phyloP scores from a whole-genome alignment of 2,113 vertebrate species.

The Thomomys bottae region DNA sequence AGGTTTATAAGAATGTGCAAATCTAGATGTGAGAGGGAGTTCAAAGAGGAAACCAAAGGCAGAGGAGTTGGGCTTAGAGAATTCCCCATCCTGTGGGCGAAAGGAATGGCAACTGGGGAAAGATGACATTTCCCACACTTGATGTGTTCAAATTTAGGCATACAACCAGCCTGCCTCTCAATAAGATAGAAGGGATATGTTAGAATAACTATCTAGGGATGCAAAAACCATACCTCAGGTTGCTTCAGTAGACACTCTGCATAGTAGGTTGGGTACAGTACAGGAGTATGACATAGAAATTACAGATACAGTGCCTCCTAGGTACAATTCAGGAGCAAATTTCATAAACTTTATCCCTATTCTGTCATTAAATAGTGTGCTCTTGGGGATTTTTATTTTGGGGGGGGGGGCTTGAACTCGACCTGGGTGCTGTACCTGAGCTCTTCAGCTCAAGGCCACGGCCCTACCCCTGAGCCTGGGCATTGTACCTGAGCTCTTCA shows the following conservation, averaged over 20 bases:
- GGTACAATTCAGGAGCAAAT: not conserved
- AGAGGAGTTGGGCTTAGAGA: not conserved
- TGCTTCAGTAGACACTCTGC: not conserved
- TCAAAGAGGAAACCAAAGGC: conserved; percentile 70
- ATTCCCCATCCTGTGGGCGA: not conserved
- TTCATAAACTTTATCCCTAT: not conserved
- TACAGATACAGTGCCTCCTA: too few relatives aligned
- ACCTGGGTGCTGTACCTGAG: too few relatives aligned
- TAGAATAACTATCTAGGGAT: not conserved
- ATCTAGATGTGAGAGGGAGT: conserved; percentile 56
- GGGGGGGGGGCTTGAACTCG: too few relatives aligned
- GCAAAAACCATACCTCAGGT: not conserved
- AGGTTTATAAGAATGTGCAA: conserved; percentile 74
- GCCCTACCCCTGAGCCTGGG: too few relatives aligned
- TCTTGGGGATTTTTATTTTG: not conserved
- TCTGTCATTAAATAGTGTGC: not conserved
- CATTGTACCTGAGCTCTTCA: too few relatives aligned
- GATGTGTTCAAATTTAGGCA: conserved; percentile 44
- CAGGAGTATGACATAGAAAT: not conserved
- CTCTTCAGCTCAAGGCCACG: too few relatives aligned
- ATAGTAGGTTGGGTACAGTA: not conserved
- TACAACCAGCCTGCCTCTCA: conserved; percentile 27
- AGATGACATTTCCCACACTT: conserved; percentile 44
- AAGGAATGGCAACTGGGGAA: conserved; percentile 44
- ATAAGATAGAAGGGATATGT: not conserved